Percentiles rank a stretch among this genome's conserved stretches.
phyloP scores from a whole-genome alignment of 1,140 invertebrate genomes.

The Rhopalosiphum maidis region DNA sequence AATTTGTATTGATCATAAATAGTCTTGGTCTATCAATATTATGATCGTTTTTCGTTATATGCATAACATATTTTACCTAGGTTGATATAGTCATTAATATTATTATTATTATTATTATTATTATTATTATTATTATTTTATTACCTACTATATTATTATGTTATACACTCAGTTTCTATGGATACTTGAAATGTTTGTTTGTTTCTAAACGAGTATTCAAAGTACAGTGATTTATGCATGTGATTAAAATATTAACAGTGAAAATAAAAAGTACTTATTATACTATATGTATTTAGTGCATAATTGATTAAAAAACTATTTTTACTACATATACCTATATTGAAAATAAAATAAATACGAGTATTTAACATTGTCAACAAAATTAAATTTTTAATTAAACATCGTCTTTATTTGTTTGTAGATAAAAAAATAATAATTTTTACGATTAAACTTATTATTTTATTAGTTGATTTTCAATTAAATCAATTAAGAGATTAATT shows the following conservation, averaged over 20 bases:
- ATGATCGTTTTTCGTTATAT: background rate
- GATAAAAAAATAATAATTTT: background rate
- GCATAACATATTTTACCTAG: no score
- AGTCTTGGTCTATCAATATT: background rate
- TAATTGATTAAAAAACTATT: background rate
- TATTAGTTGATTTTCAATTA: background rate
- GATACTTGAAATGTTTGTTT: background rate
- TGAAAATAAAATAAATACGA: background rate
- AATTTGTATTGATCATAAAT: background rate
- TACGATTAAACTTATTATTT: background rate
- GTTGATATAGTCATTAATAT: background rate
- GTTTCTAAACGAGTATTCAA: background rate
- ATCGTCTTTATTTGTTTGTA: background rate
- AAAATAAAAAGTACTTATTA: background rate
- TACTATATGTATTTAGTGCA: background rate
- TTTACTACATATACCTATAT: background rate
- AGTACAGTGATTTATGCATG: background rate
- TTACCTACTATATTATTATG: background rate
- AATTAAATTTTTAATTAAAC: no score
- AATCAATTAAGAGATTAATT: background rate
- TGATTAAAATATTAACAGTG: background rate
- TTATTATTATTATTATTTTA: background rate
- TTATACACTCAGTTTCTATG: background rate
- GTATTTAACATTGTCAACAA: background rate
- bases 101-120: background rate